phyloP scores from a whole-genome alignment of 2,888 invertebrate species.

The Pycnomerus fuliginosus region DNA sequence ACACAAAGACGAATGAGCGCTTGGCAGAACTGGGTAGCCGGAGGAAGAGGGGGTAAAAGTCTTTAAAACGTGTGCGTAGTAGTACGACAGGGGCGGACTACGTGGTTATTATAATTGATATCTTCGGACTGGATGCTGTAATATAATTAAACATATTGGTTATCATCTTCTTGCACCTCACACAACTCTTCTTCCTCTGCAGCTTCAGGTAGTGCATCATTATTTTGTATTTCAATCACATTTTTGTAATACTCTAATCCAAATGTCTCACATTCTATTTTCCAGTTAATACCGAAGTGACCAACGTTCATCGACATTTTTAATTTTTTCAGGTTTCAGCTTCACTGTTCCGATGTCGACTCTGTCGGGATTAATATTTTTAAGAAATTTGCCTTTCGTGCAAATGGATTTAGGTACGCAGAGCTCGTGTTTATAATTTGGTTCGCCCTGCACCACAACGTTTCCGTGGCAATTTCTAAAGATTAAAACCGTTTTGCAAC shows the following conservation, averaged over 20 bases:
- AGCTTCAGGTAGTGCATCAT: too few species aligned
- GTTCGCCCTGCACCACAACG: neutral
- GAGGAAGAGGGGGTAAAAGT: too few species aligned
- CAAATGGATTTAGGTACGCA: neutral
- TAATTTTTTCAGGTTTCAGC: neutral
- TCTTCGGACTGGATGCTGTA: too few species aligned
- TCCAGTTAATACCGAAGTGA: neutral
- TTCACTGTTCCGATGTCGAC: neutral
- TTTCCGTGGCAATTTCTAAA: neutral
- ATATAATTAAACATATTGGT: too few species aligned
- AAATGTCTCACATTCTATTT: neutral
- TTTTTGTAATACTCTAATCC: neutral
- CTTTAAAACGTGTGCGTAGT: too few species aligned
- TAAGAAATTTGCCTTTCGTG: neutral
- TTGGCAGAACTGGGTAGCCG: too few species aligned
- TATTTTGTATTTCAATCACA: neutral
- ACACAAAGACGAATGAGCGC: too few species aligned
- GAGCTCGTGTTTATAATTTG: neutral
- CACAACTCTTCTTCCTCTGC: too few species aligned
- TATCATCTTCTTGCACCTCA: too few species aligned
- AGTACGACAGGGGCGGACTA: too few species aligned
- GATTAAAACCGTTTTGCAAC: neutral
- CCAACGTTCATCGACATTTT: neutral
- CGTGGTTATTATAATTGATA: too few species aligned
- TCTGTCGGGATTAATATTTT: neutral